Evolutionary conservation across 2,797 vertebrate species (phyloP).

Genomic region (Thripadectes ignobilis): DNA sequence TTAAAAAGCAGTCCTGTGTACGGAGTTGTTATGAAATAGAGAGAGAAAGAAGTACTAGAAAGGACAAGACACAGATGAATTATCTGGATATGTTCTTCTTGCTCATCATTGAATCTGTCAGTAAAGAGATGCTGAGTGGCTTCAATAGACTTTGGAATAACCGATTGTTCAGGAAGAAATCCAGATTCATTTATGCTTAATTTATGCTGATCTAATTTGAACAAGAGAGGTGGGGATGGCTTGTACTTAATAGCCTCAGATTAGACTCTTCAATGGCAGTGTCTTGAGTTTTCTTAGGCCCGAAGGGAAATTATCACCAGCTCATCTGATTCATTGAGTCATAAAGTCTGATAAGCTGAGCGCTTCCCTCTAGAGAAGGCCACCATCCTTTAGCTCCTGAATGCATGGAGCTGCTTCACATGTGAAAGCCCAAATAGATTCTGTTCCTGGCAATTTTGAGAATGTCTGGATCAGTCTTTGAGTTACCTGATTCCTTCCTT

Average conservation of each 20-base stretch:
- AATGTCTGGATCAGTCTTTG: not conserved
- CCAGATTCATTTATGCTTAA: not conserved
- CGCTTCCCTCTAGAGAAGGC: not conserved
- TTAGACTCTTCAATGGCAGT: not conserved
- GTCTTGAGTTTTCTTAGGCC: not conserved
- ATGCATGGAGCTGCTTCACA: not conserved
- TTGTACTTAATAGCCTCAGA: not conserved
- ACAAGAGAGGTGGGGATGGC: not conserved
- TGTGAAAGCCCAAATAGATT: not conserved
- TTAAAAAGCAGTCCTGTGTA: not conserved
- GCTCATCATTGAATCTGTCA: not conserved
- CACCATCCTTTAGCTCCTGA: not conserved
- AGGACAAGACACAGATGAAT: not conserved
- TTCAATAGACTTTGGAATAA: not conserved
- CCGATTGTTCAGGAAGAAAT: slow-evolving; percentile 5
- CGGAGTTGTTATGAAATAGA: not conserved
- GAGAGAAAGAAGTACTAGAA: not conserved
- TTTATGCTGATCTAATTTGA: slow-evolving; percentile 27
- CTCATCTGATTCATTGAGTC: slow-evolving; percentile 1
- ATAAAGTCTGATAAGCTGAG: not conserved
- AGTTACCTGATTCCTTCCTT: not conserved
- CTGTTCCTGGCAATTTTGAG: not conserved
- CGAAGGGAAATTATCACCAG: not conserved
- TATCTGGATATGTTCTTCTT: not conserved
- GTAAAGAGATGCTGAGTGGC: not conserved